Evolutionary conservation across 2,797 vertebrate species (phyloP).

Genomic region (Mormyrops attenuatus): DNA sequence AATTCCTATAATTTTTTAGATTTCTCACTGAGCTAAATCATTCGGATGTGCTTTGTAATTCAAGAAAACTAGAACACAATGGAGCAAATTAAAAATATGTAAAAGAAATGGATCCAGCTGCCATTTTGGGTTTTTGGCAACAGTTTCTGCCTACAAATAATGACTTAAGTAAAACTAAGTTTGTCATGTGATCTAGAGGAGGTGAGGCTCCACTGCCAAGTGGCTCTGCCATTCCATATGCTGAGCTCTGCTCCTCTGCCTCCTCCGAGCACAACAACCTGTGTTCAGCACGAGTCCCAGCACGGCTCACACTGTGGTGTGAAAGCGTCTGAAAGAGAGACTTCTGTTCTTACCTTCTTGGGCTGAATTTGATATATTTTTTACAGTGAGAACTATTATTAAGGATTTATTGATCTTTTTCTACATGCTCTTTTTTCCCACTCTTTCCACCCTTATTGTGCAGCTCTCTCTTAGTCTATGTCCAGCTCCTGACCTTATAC

Average conservation of each 20-base stretch:
- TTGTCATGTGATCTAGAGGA: neutral
- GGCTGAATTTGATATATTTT: neutral
- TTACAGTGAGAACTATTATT: conserved; percentile 1
- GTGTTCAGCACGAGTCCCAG: neutral
- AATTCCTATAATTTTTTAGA: neutral
- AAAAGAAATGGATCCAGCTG: neutral
- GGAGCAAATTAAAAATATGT: neutral
- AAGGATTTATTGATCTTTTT: neutral
- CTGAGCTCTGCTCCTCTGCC: neutral
- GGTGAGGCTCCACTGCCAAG: neutral
- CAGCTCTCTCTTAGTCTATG: neutral
- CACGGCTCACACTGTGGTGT: neutral
- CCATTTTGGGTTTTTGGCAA: neutral
- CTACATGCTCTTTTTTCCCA: neutral
- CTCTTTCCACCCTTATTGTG: neutral
- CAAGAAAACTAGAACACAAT: conserved; percentile 1
- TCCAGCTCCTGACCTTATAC: neutral
- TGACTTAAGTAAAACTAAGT: neutral
- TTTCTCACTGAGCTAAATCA: neutral
- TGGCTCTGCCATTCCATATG: neutral
- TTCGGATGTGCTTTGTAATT: neutral
- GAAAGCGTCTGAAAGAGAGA: neutral
- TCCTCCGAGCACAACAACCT: neutral
- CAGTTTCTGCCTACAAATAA: neutral
- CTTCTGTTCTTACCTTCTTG: neutral